phyloP scores from a whole-genome alignment of 2,888 invertebrate genomes.

The Laothoe populi region DNA sequence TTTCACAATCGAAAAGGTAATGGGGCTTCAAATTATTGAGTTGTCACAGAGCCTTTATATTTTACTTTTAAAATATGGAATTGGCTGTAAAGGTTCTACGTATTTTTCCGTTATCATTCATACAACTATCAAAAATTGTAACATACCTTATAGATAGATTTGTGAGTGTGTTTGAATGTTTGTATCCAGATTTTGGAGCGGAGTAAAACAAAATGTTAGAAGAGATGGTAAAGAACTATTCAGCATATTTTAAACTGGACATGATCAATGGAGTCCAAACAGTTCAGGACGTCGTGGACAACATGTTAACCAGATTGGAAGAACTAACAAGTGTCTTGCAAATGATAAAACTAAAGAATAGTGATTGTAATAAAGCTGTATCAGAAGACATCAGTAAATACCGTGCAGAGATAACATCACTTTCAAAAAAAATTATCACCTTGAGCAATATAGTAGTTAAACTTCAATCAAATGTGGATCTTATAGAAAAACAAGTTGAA shows the following conservation, averaged over 20 bases:
- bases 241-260: constrained; percentile 82
- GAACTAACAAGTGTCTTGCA: constrained; percentile 87
- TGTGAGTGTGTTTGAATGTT: constrained; percentile 68
- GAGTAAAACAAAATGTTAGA: constrained; percentile 72
- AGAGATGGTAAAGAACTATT: constrained; percentile 81
- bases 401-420: constrained; percentile 75
- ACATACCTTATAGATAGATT: constrained; percentile 67
- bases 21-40: constrained; percentile 31
- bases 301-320: constrained; percentile 87
- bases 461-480: constrained; percentile 78
- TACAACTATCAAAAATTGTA: constrained; percentile 68
- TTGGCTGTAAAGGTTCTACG: constrained; percentile 63
- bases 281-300: constrained; percentile 86
- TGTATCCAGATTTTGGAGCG: constrained; percentile 75
- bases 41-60: background rate
- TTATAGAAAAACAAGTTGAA: constrained; percentile 85
- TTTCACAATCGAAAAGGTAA: constrained; percentile 45
- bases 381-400: constrained; percentile 83
- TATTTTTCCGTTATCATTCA: constrained; percentile 60
- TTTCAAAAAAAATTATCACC: constrained; percentile 83
- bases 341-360: constrained; percentile 80
- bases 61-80: constrained; percentile 55
- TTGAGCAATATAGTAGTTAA: constrained; percentile 81
- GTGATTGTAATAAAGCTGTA: constrained; percentile 72
- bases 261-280: constrained; percentile 83